phyloP scores from a whole-genome alignment of 2,113 vertebrate species.

The Anseranas semipalmata region DNA sequence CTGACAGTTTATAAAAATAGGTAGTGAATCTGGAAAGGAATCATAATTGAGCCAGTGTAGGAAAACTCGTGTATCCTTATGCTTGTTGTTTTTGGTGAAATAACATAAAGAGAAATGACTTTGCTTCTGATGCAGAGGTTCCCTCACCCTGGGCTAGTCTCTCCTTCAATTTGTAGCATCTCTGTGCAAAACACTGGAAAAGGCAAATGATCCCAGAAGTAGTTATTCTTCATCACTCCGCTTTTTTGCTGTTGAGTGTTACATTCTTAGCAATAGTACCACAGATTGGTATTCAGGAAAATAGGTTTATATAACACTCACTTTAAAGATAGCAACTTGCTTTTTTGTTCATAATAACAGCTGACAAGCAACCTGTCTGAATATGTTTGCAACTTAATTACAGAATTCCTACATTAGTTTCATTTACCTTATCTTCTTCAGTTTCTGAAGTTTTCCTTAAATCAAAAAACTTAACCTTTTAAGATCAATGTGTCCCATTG shows the following conservation, averaged over 20 bases:
- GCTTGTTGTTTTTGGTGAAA: not conserved
- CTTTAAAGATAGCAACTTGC: not conserved
- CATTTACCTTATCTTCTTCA: not conserved
- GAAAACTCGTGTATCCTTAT: not conserved
- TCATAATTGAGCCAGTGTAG: not conserved
- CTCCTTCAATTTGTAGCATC: not conserved
- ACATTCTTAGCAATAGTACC: not conserved
- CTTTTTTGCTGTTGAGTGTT: not conserved
- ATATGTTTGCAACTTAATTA: not conserved
- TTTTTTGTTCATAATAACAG: not conserved
- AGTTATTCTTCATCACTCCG: not conserved
- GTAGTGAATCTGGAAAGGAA: not conserved
- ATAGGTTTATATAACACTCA: not conserved
- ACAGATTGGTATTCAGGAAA: not conserved
- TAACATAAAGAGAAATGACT: not conserved
- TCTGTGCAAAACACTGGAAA: not conserved
- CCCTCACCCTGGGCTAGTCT: not conserved
- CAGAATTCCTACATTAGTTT: not conserved
- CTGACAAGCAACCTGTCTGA: not conserved
- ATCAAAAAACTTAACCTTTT: not conserved
- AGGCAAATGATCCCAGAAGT: not conserved
- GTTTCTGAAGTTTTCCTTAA: not conserved
- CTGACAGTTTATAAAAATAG: slow-evolving; percentile 15
- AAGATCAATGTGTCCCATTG: not conserved
- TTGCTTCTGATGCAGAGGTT: not conserved